Conservation (phyloP, 53 echinoderm and acorn worm genomes). For the Temnopleurus reevesii region DNA sequence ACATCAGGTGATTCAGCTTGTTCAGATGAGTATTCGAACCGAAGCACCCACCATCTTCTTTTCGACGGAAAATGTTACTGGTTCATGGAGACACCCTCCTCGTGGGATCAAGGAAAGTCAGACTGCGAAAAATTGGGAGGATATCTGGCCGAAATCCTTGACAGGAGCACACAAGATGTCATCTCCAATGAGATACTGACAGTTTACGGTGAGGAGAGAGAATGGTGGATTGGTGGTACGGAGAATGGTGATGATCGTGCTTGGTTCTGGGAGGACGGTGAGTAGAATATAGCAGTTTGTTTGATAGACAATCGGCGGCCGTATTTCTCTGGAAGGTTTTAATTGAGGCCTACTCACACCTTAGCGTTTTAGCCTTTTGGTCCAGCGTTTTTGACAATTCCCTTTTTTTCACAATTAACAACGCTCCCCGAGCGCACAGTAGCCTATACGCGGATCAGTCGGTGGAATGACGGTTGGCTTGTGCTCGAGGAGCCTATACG, state of each 20-base stretch:
- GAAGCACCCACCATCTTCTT: background rate
- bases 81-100: background rate
- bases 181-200: background rate
- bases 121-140: background rate
- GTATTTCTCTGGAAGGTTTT: too few relatives aligned
- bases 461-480: too few relatives aligned
- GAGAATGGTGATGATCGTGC: background rate
- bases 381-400: too few relatives aligned
- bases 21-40: background rate
- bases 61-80: background rate
- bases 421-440: too few relatives aligned
- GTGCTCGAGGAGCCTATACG: too few relatives aligned
- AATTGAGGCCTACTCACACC: too few relatives aligned
- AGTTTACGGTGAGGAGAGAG: background rate
- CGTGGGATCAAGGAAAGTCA: background rate
- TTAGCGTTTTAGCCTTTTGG: too few relatives aligned
- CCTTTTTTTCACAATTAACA: too few relatives aligned
- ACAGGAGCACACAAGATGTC: background rate
- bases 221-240: slow-evolving; percentile 3
- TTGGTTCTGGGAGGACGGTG: slow-evolving; percentile 2
- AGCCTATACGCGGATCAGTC: too few relatives aligned
- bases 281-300: too few relatives aligned
- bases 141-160: background rate
- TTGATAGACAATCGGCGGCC: too few relatives aligned
- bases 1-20: background rate